phyloP scores from a whole-genome alignment of 2,888 invertebrate species.

The Argyresthia albistria region DNA sequence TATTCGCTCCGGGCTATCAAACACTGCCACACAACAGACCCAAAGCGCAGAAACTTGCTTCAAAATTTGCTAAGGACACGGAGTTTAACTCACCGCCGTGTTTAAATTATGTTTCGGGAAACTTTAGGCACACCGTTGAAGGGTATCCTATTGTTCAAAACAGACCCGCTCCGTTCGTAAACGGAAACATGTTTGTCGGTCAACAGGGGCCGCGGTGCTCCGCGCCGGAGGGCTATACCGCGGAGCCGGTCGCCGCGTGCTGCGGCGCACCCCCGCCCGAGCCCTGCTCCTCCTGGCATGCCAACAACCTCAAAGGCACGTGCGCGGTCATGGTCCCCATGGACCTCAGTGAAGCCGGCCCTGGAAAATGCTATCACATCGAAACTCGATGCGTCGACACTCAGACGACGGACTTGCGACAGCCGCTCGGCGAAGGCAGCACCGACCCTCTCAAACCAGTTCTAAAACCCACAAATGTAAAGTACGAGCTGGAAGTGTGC shows the following conservation, averaged over 20 bases:
- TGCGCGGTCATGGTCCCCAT: slow-evolving; percentile 67
- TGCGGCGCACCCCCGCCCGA: slow-evolving; percentile 43
- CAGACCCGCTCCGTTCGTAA: slow-evolving; percentile 62
- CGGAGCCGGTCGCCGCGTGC: slow-evolving; percentile 65
- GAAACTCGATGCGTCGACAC: slow-evolving; percentile 75
- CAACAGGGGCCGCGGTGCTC: slow-evolving; percentile 76
- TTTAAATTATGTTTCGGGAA: slow-evolving; percentile 35
- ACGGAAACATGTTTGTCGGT: slow-evolving; percentile 60
- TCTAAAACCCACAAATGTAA: slow-evolving; percentile 59
- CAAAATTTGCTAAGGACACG: slow-evolving; percentile 63
- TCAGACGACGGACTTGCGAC: slow-evolving; percentile 69
- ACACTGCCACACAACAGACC: slow-evolving; percentile 83
- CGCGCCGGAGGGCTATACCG: slow-evolving; percentile 80
- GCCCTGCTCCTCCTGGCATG: slow-evolving; percentile 51
- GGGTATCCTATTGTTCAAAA: slow-evolving; percentile 80
- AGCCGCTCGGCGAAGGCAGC: background rate
- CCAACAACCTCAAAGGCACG: slow-evolving; percentile 58
- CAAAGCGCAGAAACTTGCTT: slow-evolving; percentile 66
- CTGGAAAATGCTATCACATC: slow-evolving; percentile 64
- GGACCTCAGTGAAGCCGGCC: slow-evolving; percentile 49
- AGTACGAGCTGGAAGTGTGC: slow-evolving; percentile 64
- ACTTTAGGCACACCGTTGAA: slow-evolving; percentile 83
- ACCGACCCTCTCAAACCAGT: slow-evolving; percentile 51
- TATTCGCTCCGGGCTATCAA: slow-evolving; percentile 75
- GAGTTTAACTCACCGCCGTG: slow-evolving; percentile 58